phyloP scores from a whole-genome alignment of 64 coral and sea anemone genomes.

The Actinia tenebrosa region DNA sequence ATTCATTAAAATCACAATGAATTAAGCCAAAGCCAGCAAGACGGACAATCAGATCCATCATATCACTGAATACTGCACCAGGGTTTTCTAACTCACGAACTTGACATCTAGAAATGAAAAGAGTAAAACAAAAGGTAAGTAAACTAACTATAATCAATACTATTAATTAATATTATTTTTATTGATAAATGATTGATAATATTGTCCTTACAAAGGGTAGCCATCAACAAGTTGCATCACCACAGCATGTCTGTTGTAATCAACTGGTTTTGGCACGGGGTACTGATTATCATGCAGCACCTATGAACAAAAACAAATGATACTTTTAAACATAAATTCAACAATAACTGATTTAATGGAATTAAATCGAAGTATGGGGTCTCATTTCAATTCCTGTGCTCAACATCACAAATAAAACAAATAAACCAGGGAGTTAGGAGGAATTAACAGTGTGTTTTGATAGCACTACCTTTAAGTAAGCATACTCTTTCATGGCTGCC shows the following conservation, averaged over 20 bases:
- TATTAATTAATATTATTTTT: neutral
- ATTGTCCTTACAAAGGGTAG: constrained; percentile 75
- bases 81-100: constrained; percentile 72
- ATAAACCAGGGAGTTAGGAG: too few species aligned
- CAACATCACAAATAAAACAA: too few species aligned
- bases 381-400: too few species aligned
- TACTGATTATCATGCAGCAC: constrained; percentile 84
- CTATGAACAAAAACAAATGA: constrained; percentile 11
- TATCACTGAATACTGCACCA: constrained; percentile 61
- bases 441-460: neutral
- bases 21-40: constrained; percentile 86
- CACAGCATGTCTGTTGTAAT: constrained; percentile 93
- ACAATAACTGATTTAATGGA: neutral
- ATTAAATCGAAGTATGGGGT: too few species aligned
- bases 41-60: constrained; percentile 89
- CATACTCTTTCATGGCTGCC: constrained; percentile 95
- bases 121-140: neutral
- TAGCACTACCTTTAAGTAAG: constrained; percentile 76
- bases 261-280: constrained; percentile 80
- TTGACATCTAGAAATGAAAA: constrained; percentile 64
- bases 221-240: constrained; percentile 97
- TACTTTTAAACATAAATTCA: neutral
- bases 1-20: constrained; percentile 98
- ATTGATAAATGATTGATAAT: neutral
- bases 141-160: neutral